Evolutionary conservation across 2,797 vertebrate species (phyloP).

Genomic region (Aratinga solstitialis): DNA sequence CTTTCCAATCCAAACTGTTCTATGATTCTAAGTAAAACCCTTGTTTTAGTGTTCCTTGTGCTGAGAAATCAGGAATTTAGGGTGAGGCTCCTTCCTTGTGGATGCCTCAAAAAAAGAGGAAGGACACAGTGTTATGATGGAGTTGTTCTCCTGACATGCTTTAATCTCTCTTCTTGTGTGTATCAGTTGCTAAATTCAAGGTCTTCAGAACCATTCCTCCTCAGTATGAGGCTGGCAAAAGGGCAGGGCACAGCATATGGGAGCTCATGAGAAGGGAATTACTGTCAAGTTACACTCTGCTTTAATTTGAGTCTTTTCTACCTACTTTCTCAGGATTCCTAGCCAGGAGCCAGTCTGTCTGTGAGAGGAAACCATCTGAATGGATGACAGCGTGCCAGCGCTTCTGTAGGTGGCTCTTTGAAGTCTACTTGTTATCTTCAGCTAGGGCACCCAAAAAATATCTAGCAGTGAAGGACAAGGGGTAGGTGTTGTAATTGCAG

Average conservation of each 20-base stretch:
- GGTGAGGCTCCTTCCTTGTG: neutral
- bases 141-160: neutral
- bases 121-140: neutral
- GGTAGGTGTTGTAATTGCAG: neutral
- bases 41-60: neutral
- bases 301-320: neutral
- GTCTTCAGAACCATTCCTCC: neutral
- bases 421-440: neutral
- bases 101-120: neutral
- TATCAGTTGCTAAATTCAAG: neutral
- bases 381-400: neutral
- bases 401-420: constrained; percentile 26
- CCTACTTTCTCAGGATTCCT: neutral
- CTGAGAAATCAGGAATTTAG: neutral
- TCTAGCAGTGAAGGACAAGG: neutral
- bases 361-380: neutral
- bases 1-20: neutral
- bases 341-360: constrained; percentile 51
- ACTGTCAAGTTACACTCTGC: neutral
- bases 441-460: neutral
- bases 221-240: neutral
- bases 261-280: neutral
- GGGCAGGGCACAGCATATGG: neutral
- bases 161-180: neutral
- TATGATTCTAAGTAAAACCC: neutral